Percentiles rank a stretch among this genome's conserved stretches.
Conservation (phyloP, 1,140 invertebrate genomes). For the Schmidtea mediterranea region DNA sequence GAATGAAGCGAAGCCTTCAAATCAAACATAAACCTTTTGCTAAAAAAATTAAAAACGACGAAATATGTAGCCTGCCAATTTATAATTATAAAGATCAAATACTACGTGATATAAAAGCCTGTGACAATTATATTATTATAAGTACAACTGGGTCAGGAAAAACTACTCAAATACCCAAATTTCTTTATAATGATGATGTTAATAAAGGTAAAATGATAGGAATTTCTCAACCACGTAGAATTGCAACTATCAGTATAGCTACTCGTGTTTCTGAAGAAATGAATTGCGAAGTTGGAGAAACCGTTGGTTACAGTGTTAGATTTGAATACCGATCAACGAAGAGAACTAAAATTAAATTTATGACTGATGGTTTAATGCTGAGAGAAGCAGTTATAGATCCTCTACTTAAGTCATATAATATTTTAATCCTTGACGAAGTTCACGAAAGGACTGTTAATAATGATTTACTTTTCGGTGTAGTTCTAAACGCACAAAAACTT, state of each 20-base stretch:
- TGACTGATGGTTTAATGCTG: slow-evolving; percentile 79
- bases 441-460: slow-evolving; percentile 5
- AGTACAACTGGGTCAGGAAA: slow-evolving; percentile 46
- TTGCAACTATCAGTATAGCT: neutral
- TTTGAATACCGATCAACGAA: slow-evolving; percentile 9
- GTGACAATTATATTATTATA: slow-evolving; percentile 36
- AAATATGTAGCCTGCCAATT: no score
- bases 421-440: slow-evolving; percentile 5
- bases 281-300: neutral
- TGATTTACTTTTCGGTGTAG: slow-evolving; percentile 4
- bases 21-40: no score
- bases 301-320: slow-evolving; percentile 2
- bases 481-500: slow-evolving; percentile 14
- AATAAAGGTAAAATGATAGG: neutral
- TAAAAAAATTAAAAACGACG: no score
- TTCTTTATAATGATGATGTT: no score
- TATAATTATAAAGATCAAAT: no score
- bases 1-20: no score
- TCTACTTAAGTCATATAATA: slow-evolving; percentile 7
- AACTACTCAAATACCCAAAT: slow-evolving; percentile 20
- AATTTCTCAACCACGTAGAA: slow-evolving; percentile 3
- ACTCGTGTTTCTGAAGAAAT: neutral
- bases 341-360: slow-evolving; percentile 71
- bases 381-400: slow-evolving; percentile 48
- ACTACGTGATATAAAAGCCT: no score